Evolutionary conservation across 2,888 invertebrate genomes (phyloP), one percentile per base, ranked within the genome.

Genomic region (Hydriomena furcata): DNA sequence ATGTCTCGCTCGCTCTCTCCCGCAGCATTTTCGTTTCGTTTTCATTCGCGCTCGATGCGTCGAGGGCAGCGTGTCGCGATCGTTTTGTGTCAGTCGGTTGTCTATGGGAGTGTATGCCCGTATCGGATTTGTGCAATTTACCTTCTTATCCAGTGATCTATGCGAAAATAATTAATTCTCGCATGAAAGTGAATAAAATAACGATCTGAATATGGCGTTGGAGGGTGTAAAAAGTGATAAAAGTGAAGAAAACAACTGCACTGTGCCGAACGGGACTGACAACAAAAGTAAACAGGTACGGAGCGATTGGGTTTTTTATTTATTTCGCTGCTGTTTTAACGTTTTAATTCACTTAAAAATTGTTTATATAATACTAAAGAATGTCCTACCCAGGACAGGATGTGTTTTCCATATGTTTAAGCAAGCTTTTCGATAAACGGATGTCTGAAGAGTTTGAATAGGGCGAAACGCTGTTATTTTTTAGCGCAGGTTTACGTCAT

Each of bases 251-350:
- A 91, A 87, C 81, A 91, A 87, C 79, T 87, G 85, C 65, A 88
- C 84, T 69, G 77, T 89, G 60, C 82, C 84, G 74, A 91, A 91
- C 79, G 91, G 91, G 79, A 91, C 86, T 76, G 91, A 91, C 85
- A 91, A 89, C 84, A 91, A 88, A 83, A 89, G 84, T 84, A 92
- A 92, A 86, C 92, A 92, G 89, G 90, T 89, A 87, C 66, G 57
- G 66, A 74, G 69, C 63, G 61, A 66, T 66, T 67, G 61, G 55
- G 66, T 68, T 73, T 71, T 73, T 71, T 44, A 35, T 35, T 60
- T 61, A 63, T 66, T 74, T 76, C 71, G 63, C 59, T 37, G 35
- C 51, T 49, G 53, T 58, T 67, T 69, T 69, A 60, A 58, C 51
- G 47, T 44, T 55, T 63, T 35, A 37, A 63, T 53, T 41, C 24